Evolutionary conservation across 2,888 invertebrate genomes (phyloP).

Genomic region (Trichogramma dendrolimi): DNA sequence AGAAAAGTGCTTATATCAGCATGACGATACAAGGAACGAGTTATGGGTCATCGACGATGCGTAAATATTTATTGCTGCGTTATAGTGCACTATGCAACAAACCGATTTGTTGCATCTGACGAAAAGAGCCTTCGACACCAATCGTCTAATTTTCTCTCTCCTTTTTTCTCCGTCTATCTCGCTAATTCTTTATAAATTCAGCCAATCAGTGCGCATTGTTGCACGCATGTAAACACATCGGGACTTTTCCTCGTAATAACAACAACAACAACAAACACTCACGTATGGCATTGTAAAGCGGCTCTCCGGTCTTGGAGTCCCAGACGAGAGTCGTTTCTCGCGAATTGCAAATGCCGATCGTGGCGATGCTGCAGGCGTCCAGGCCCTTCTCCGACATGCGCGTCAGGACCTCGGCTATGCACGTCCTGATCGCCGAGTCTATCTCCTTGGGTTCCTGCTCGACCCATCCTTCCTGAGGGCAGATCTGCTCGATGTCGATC

Average conservation of each 20-base stretch:
- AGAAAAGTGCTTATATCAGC: no score
- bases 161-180: not conserved
- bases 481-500: slow-evolving; percentile 73
- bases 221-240: no score
- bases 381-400: slow-evolving; percentile 60
- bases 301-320: slow-evolving; percentile 88
- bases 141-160: not conserved
- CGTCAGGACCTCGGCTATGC: slow-evolving; percentile 72
- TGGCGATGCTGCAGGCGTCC: slow-evolving; percentile 66
- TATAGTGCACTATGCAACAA: no score
- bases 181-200: not conserved
- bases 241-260: no score
- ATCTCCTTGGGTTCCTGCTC: slow-evolving; percentile 90
- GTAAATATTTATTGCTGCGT: no score
- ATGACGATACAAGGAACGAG: no score
- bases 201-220: no score
- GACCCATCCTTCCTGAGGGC: slow-evolving; percentile 87
- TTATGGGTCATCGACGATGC: no score
- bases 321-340: slow-evolving; percentile 95
- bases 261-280: slow-evolving; percentile 35
- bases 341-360: slow-evolving; percentile 94
- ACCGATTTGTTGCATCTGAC: no score
- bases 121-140: not conserved
- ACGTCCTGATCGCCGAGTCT: slow-evolving; percentile 70
- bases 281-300: slow-evolving; percentile 91